Evolutionary conservation across 2,113 vertebrate genomes (phyloP), one percentile per base, ranked within the genome.

Genomic region (Garra rufa): DNA sequence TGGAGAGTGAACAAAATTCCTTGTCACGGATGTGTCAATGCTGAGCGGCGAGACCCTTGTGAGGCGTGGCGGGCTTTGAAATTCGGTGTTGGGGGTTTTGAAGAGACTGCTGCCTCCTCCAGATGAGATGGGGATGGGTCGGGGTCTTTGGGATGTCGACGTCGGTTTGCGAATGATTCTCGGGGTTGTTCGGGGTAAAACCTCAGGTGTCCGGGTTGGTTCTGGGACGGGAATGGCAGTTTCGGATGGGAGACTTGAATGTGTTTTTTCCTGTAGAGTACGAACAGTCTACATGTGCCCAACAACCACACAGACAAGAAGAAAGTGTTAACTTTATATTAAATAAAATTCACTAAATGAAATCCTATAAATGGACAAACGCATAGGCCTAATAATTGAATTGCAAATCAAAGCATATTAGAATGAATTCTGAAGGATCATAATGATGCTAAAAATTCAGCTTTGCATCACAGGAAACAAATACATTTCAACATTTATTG

Each of bases 1-100:
- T 2, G 87, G 70, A 19, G 85, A 63, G 21, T 48, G 67, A 50
- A 57, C 34, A 43, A 52, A 14, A 5, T 9, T 79, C 11, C 2
- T 70, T 26, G 55, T 48, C 5, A 34, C 59, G n/a, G 24, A 30
- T 2, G 26, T 19, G 24, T 34, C 30, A 3, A 46, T 46, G n/a
- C 1, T 67, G 26, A 65, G 77, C n/a, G 76, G 80, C 5, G 82
- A 74, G 46, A 8, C 41, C 4, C 65, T 57, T 50, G 75, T 78
- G 80, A 74, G 85, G 26, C 38, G 83, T 10, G 86, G 74, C 15
- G 81, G 83, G 76, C 55, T 74, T 84, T 83, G 89, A 46, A 87
- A 84, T 6, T 75, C 44, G 5, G 11, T 28, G 3, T 11, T 11
- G 34, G 30, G 65, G 19, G 19, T 78, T 59, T 19, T 43, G 15